Conservation (phyloP, 2,113 vertebrate species). For the Poeciliopsis occidentalis region DNA sequence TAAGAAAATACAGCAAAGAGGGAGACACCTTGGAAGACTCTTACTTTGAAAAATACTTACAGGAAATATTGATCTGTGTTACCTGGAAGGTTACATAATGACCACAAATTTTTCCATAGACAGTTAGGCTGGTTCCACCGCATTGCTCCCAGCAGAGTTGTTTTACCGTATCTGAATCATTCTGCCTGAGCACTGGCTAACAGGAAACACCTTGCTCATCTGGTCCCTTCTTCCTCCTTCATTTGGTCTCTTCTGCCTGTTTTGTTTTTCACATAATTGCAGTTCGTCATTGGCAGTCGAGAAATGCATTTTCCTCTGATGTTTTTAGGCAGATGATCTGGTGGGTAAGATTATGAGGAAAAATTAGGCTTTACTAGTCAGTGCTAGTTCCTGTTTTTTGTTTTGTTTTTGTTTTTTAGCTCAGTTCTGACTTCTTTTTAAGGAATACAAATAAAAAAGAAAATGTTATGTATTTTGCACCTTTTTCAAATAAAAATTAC, state of each 20-base stretch:
- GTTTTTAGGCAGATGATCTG: no score
- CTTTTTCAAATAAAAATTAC: no score
- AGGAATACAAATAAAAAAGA: no score
- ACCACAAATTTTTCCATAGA: neutral
- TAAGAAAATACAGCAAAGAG: no score
- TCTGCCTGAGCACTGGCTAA: neutral
- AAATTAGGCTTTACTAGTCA: no score
- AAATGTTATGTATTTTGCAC: no score
- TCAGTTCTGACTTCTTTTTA: no score
- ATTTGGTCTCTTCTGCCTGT: neutral
- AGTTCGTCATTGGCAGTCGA: no score
- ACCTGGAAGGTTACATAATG: neutral
- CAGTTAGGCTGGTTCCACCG: neutral
- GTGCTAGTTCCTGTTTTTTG: no score
- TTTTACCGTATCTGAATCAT: neutral
- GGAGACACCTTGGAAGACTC: neutral
- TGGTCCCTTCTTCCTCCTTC: neutral
- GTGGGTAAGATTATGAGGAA: no score
- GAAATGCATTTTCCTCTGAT: no score
- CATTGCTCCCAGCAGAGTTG: neutral
- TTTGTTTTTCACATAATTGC: neutral
- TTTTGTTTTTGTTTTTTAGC: no score
- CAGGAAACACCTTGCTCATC: neutral
- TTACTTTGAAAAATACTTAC: neutral
- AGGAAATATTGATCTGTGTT: neutral